Percentiles rank a stretch among this genome's conserved stretches.
Conservation (phyloP, 92 coral and sea anemone genomes). For the Pocillopora meandrina region DNA sequence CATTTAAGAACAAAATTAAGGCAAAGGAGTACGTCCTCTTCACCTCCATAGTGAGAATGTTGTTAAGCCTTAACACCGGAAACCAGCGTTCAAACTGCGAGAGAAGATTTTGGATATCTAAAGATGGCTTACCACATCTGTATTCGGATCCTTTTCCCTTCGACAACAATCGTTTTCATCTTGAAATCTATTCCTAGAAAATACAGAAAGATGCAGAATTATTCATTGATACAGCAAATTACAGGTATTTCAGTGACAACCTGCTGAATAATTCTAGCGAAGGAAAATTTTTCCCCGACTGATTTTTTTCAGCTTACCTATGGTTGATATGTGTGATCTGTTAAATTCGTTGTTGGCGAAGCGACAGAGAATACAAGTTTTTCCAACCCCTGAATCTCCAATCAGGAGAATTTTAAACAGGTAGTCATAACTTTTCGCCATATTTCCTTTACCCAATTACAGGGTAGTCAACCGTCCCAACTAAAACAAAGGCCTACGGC, state of each 20-base stretch:
- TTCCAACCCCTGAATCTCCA: slow-evolving; percentile 98
- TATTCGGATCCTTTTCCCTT: slow-evolving; percentile 89
- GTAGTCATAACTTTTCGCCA: slow-evolving; percentile 97
- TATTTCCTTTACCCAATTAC: slow-evolving; percentile 22
- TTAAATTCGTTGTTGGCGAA: slow-evolving; percentile 98
- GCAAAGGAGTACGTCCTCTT: not conserved
- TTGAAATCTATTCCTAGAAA: slow-evolving; percentile 93
- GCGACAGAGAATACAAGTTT: slow-evolving; percentile 96
- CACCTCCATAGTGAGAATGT: not conserved
- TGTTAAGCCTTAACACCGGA: slow-evolving; percentile 19
- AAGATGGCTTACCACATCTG: slow-evolving; percentile 92
- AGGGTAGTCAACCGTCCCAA: slow-evolving; percentile 43
- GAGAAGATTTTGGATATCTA: not conserved
- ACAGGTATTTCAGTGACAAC: slow-evolving; percentile 29
- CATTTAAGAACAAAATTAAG: not conserved
- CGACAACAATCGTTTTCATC: slow-evolving; percentile 96
- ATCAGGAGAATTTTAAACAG: slow-evolving; percentile 92
- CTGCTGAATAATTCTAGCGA: not conserved
- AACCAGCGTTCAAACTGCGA: not conserved
- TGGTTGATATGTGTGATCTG: slow-evolving; percentile 95
- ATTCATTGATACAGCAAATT: not conserved
- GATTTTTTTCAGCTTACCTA: slow-evolving; percentile 67
- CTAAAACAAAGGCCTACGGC: slow-evolving; percentile 8
- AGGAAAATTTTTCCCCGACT: too few relatives aligned
- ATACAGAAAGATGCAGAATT: not conserved